Base-by-base conservation (phyloP, 1,140 invertebrate species). In the Camponotus vicinus region DNA sequence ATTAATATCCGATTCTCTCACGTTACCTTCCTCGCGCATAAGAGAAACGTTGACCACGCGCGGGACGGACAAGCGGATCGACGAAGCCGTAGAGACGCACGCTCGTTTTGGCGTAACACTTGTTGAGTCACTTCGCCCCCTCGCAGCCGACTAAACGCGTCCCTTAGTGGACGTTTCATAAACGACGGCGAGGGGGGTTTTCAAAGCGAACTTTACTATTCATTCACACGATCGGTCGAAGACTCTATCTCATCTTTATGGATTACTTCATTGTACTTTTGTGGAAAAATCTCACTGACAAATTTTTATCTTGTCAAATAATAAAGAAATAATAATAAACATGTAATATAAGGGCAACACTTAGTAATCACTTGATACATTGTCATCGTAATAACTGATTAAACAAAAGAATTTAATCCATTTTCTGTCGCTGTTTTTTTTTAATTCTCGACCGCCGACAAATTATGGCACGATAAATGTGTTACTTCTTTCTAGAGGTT, bases 71-170 rank as follows among this genome's bases (percentile, higher is more conserved):
- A 66, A 64, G 85, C 75, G 79, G 63, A 77, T 87, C 83, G 79
- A 90, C 85, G 84, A 61, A 61, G 64, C 49, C 70, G 79, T 80
- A 85, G 85, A 86, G 84, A 86, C 90, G 85, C 90, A 90, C 79
- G 78, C 78, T 83, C 87, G 85, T 85, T 82, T 86, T 70, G 79
- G 70, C 82, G 82, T 87, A 93, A 93, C 93, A 93, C 93, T 93
- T 93, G 93, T 93, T 93, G 93, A 93, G 90, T 59, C 87, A 63
- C 71, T 79, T 87, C 75, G 86, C 79, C 67, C 83, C 76, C 76
- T 57, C 87, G 87, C 77, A 77, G 57, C n/a, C 40, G 70, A 66
- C 55, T 70, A 64, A 88, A 85, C 75, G n/a, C 69, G 77, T 73
- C 88, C 78, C 84, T 78, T 75, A 69, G 61, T 83, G 84, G 84